Evolutionary conservation across 2,888 invertebrate species (phyloP).

Genomic region (Venusia cambrica): DNA sequence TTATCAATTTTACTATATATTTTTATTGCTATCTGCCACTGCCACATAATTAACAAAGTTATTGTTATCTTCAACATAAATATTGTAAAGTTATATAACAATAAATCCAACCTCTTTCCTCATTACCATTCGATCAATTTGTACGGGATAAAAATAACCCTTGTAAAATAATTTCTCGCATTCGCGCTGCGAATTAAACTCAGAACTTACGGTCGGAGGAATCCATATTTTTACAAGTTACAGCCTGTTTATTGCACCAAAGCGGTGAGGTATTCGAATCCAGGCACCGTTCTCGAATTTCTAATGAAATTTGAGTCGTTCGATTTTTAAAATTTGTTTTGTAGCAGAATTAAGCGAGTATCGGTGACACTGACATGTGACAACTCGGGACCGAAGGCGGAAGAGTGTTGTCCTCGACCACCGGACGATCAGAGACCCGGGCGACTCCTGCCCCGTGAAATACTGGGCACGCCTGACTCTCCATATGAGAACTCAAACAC

Average conservation of each 20-base stretch:
- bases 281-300: slow-evolving; percentile 42
- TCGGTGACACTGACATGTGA: too few species aligned
- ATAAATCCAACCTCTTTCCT: slow-evolving; percentile 21
- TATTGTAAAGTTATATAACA: slow-evolving; percentile 10
- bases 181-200: slow-evolving; percentile 35
- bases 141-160: slow-evolving; percentile 19
- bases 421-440: too few species aligned
- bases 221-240: slow-evolving; percentile 45
- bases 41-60: slow-evolving; percentile 10
- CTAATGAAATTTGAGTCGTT: slow-evolving; percentile 57
- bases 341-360: slow-evolving; percentile 51
- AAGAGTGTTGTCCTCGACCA: too few species aligned
- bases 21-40: slow-evolving; percentile 8
- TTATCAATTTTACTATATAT: slow-evolving; percentile 9
- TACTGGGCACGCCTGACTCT: too few species aligned
- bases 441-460: too few species aligned
- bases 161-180: slow-evolving; percentile 32
- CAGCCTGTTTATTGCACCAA: slow-evolving; percentile 45
- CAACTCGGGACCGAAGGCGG: slow-evolving; percentile 67
- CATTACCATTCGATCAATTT: slow-evolving; percentile 18
- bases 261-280: slow-evolving; percentile 39
- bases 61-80: slow-evolving; percentile 10
- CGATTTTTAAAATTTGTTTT: slow-evolving; percentile 56
- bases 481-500: too few species aligned
- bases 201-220: slow-evolving; percentile 41